Evolutionary conservation across 1,140 invertebrate genomes (phyloP).

Genomic region (Lasioglossum baleicum): DNA sequence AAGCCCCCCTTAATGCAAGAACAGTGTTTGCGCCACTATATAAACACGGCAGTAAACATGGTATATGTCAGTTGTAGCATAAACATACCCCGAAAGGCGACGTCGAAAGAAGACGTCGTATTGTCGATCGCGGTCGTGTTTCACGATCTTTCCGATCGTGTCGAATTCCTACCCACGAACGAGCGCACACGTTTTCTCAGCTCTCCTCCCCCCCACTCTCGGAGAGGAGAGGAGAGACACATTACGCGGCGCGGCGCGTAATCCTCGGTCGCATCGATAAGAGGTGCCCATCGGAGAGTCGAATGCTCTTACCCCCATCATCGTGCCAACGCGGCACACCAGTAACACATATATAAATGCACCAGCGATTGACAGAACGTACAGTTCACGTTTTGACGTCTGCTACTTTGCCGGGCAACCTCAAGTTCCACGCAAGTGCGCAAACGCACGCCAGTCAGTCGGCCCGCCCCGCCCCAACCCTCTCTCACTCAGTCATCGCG

Average conservation of each 20-base stretch:
- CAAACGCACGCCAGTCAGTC: neutral
- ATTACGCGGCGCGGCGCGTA: slow-evolving; percentile 39
- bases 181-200: neutral
- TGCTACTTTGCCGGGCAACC: slow-evolving; percentile 26
- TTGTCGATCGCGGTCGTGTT: too few relatives aligned
- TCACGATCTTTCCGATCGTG: slow-evolving; percentile 14
- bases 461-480: too few relatives aligned
- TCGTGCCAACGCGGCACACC: slow-evolving; percentile 29
- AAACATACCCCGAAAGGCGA: too few relatives aligned
- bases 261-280: slow-evolving; percentile 62
- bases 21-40: too few relatives aligned
- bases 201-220: neutral
- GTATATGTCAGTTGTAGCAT: too few relatives aligned
- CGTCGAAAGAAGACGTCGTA: too few relatives aligned
- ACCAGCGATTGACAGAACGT: slow-evolving; percentile 63
- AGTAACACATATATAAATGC: slow-evolving; percentile 66
- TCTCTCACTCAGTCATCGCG: too few relatives aligned
- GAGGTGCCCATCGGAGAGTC: slow-evolving; percentile 43
- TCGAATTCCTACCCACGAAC: slow-evolving; percentile 3
- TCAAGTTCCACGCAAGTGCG: slow-evolving; percentile 24
- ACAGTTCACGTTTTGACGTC: slow-evolving; percentile 56
- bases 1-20: too few relatives aligned
- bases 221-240: slow-evolving; percentile 7
- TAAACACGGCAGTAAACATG: too few relatives aligned
- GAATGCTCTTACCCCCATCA: slow-evolving; percentile 56